Conservation (phyloP, 1,140 invertebrate species). For the Polyergus mexicanus region DNA sequence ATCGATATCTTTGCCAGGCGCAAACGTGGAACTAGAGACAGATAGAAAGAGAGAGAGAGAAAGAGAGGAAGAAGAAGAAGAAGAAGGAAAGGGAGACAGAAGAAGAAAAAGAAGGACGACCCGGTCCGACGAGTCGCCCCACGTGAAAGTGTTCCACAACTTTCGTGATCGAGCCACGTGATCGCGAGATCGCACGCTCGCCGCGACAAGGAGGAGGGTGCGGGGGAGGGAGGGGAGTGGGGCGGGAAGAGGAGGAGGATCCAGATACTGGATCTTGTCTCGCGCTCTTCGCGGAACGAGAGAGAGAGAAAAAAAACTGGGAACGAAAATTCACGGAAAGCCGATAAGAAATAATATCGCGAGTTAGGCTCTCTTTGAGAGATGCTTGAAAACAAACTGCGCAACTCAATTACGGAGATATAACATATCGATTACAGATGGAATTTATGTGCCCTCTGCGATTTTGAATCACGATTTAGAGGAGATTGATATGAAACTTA, state of each 20-base stretch:
- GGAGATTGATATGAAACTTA: not conserved
- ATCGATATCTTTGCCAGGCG: conserved; percentile 17
- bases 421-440: no score
- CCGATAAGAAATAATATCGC: not conserved
- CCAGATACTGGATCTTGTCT: conserved; percentile 65
- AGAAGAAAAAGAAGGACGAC: conserved; percentile 43
- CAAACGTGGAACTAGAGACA: not conserved
- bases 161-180: conserved; percentile 76
- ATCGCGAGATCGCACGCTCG: conserved; percentile 54
- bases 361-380: not conserved
- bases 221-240: conserved; percentile 27
- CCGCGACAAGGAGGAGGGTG: conserved; percentile 59
- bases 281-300: conserved; percentile 47
- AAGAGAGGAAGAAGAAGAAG: no score
- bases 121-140: conserved; percentile 77
- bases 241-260: conserved; percentile 66
- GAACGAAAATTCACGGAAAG: conserved; percentile 32
- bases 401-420: not conserved
- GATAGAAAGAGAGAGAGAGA: not conserved
- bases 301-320: conserved; percentile 20
- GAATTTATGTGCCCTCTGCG: not conserved
- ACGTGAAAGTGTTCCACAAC: conserved; percentile 80
- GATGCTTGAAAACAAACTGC: not conserved
- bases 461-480: not conserved
- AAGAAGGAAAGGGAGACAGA: not conserved